Base-by-base conservation (phyloP, 2,797 vertebrate species). In the Pangasius mekongensis region DNA sequence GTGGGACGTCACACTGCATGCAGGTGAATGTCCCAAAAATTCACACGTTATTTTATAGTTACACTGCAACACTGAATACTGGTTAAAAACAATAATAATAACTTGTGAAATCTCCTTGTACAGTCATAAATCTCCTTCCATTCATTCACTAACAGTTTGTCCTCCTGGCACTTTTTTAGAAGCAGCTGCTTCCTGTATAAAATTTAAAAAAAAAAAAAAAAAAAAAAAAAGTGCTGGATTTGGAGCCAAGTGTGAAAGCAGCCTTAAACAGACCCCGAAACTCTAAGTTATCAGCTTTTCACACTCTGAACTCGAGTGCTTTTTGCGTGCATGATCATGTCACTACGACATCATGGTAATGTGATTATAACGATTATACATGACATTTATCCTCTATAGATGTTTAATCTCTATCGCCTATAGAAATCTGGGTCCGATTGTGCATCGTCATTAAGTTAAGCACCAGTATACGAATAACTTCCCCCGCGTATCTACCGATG, bases 231-330 rank as follows among this genome's bases (percentile, higher is more conserved):
- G 43, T 47, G 43, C 43, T 47, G 58, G 6, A 60, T n/a, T 10
- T n/a, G n/a, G 10, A n/a, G 62, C 27, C 62, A 30, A 83, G 54
- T 60, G 56, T 82, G 56, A 81, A 81, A 82, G 80, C 80, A 43
- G 36, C 36, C 22, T 82, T 22, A 39, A 58, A 5, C 56, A 39
- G 11, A 27, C 20, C 22, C 22, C 33, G 6, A 27, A 16, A 24
- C 36, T 27, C 20, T 14, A 3, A 49, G 16, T 49, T 27, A n/a
- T 27, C n/a, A 13, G 8, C 47, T 13, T 10, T 20, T 39, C 14
- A 71, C 36, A 36, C 13, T 62, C 24, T 22, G 4, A 52, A 52
- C 8, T 4, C 0, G 27, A n/a, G 24, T 64, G 62, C 10, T n/a
- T 36, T 39, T 39, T 43, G 9, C 20, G 0, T 64, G 60, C 60